A percentile compares a stretch with the other conserved stretches of the same genome.
Evolutionary conservation across 2,113 vertebrate species (phyloP).

Genomic region (Caranx ignobilis): DNA sequence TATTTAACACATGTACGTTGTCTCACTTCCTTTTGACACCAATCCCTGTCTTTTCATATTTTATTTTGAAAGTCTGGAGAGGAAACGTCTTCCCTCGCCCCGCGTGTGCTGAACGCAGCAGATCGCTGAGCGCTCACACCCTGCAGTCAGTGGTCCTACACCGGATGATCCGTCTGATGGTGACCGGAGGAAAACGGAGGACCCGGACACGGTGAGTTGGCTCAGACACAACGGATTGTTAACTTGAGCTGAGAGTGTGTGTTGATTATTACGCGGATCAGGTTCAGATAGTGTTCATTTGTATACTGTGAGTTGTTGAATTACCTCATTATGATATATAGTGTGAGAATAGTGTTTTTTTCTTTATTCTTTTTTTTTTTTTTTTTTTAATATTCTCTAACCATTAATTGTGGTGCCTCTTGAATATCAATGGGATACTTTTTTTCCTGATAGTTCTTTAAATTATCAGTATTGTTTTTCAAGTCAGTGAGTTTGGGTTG

Average conservation of each 20-base stretch:
- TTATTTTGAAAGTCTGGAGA: background rate
- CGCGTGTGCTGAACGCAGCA: background rate
- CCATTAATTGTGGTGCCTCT: too few species aligned
- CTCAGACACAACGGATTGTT: background rate
- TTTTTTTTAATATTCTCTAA: background rate
- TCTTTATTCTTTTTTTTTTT: too few species aligned
- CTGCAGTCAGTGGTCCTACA: background rate
- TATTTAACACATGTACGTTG: too few species aligned
- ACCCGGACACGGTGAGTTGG: slow-evolving; percentile 1
- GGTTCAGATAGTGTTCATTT: background rate
- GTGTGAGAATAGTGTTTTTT: too few species aligned
- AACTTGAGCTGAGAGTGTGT: background rate
- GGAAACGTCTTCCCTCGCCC: background rate
- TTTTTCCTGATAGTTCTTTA: too few species aligned
- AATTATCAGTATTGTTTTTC: too few species aligned
- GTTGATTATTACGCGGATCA: background rate
- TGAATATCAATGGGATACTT: too few species aligned
- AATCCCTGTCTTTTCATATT: background rate
- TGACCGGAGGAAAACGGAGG: background rate
- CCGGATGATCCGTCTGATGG: background rate
- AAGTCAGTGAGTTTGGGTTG: too few species aligned
- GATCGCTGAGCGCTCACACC: background rate
- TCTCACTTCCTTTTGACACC: too few species aligned
- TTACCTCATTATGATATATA: background rate
- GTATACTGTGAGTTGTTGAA: background rate